Base-by-base conservation (phyloP, 2,113 vertebrate genomes). In the Typhlomys cinereus region DNA sequence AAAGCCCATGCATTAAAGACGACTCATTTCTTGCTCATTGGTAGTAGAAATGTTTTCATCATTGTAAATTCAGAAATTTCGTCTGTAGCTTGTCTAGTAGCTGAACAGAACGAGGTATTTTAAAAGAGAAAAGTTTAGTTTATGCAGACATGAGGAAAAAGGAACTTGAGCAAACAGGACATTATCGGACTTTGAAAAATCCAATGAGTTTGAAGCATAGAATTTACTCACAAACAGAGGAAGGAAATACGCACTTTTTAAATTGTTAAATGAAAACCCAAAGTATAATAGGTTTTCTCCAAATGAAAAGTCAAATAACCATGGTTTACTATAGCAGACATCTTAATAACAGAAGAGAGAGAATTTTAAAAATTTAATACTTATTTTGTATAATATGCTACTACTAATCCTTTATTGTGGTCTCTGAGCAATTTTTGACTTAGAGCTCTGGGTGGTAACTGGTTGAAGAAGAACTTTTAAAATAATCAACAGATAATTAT, bases 1-100 rank as follows among this genome's bases (percentile, higher is more conserved):
- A 96, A 90, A 93, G 94, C 46, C 92, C 91, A 25, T 25, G 5
- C 36, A 66, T 95, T 94, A 85, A 83, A 89, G 79, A 96, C 84
- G 80, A 86, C 88, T 92, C 82, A 29, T 85, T 82, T 66, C 6
- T 92, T 95, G 64, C 41, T 94, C 31, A 71, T 79, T 84, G 46
- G 69, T 79, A 93, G 78, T 34, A 48, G 48, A 25, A 78, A 91
- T 90, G 89, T 27, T 96, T 25, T 94, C 93, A 17, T 50, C 14
- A 89, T 94, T 95, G 76, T 92, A 95, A 82, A 94, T 83, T 62
- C 7, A 29, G 91, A 85, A 69, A 88, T 81, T 90, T 93, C 41
- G 23, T 82, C 71, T 82, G 62, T 93, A 90, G 44, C 54, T 87
- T 95, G 81, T 67, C 36, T 87, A 69, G 69, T 87, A 85, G 46